Evolutionary conservation across 2,888 invertebrate genomes (phyloP).

Genomic region (Entomobrya multifasciata): DNA sequence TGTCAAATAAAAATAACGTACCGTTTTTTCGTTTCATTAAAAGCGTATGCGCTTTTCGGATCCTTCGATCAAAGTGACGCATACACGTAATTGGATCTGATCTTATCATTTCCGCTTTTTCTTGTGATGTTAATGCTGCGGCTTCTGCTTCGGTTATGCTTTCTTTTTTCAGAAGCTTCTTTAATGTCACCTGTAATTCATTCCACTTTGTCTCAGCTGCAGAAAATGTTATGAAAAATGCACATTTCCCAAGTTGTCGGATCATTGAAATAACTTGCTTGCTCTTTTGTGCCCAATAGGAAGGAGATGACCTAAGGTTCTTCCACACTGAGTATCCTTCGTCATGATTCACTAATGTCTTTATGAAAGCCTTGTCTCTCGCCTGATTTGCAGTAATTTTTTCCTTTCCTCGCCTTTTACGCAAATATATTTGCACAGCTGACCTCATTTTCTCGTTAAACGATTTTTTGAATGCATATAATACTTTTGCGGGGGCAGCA

Average conservation of each 20-base stretch:
- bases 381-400: slow-evolving; percentile 23
- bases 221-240: slow-evolving; percentile 69
- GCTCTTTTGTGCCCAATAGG: slow-evolving; percentile 57
- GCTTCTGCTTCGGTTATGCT: slow-evolving; percentile 25
- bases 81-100: slow-evolving; percentile 47
- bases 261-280: slow-evolving; percentile 67
- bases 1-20: neutral
- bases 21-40: no score
- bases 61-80: slow-evolving; percentile 37
- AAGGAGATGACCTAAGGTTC: slow-evolving; percentile 50
- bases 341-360: slow-evolving; percentile 41
- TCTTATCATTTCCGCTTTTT: slow-evolving; percentile 47
- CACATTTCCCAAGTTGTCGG: slow-evolving; percentile 47
- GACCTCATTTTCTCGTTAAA: neutral
- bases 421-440: neutral
- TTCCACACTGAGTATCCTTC: slow-evolving; percentile 69
- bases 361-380: slow-evolving; percentile 19
- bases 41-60: no score
- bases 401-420: neutral
- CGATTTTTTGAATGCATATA: slow-evolving; percentile 1
- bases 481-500: neutral
- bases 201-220: slow-evolving; percentile 68
- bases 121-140: neutral
- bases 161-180: neutral
- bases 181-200: slow-evolving; percentile 27